Conservation (phyloP, 2,888 invertebrate genomes). For the Metallyticus violacea region DNA sequence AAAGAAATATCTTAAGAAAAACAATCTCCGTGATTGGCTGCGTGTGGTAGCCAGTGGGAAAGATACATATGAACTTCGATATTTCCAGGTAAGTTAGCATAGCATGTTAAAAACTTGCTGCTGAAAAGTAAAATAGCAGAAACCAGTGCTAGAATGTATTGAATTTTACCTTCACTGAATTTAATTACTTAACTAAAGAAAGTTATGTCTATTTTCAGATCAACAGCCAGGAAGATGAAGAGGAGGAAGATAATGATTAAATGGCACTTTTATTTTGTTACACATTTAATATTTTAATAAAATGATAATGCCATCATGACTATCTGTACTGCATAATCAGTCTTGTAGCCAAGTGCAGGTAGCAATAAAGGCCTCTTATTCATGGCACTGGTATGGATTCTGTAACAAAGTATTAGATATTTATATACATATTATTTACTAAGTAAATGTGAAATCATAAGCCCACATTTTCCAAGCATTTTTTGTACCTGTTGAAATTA, state of each 20-base stretch:
- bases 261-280: neutral
- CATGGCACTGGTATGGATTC: too few species aligned
- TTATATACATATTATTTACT: too few species aligned
- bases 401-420: too few species aligned
- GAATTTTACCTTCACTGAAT: neutral
- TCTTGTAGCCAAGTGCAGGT: neutral
- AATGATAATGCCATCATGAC: neutral
- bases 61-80: slow-evolving; percentile 95
- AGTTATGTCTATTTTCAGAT: slow-evolving; percentile 39
- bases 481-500: too few species aligned
- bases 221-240: slow-evolving; percentile 63
- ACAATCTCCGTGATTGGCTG: slow-evolving; percentile 98
- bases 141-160: neutral
- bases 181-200: neutral
- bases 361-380: neutral
- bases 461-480: too few species aligned
- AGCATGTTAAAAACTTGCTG: too few species aligned
- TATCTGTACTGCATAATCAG: too few species aligned
- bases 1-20: slow-evolving; percentile 99
- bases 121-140: neutral
- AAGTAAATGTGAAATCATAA: too few species aligned
- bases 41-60: slow-evolving; percentile 96
- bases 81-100: slow-evolving; percentile 79
- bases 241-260: slow-evolving; percentile 87
- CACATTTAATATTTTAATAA: neutral